Evolutionary conservation across 2,113 vertebrate species (phyloP).

Genomic region (Microcebus tavaratra): DNA sequence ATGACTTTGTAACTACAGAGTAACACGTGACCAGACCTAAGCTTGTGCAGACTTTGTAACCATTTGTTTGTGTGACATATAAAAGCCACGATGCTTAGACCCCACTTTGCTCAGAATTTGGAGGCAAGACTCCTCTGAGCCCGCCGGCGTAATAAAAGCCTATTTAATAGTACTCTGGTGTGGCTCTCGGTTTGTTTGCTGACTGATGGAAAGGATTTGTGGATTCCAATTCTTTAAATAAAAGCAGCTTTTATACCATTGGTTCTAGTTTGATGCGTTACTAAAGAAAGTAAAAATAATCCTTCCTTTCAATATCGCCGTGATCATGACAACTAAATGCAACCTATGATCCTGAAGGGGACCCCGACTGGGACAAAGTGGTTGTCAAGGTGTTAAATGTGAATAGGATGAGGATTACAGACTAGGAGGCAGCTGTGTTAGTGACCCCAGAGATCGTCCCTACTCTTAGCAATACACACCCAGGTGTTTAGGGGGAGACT

Average conservation of each 20-base stretch:
- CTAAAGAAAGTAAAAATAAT: not conserved
- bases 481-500: not conserved
- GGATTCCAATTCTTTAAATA: not conserved
- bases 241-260: not conserved
- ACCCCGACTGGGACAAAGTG: too few species aligned
- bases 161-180: too few species aligned
- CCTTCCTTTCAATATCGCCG: not conserved
- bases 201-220: not conserved
- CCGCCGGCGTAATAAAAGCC: too few species aligned
- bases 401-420: not conserved
- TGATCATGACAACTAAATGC: not conserved
- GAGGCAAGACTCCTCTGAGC: too few species aligned
- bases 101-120: too few species aligned
- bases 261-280: not conserved
- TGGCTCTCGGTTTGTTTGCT: not conserved
- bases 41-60: too few species aligned
- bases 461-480: not conserved
- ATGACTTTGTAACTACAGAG: too few species aligned
- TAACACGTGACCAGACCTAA: too few species aligned
- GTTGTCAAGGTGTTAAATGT: not conserved
- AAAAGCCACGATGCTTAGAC: too few species aligned
- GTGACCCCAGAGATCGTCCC: not conserved
- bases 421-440: fast-evolving
- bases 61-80: too few species aligned
- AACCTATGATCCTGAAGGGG: too few species aligned